Evolutionary conservation across 2,113 vertebrate species (phyloP).

Genomic region (Asarcornis scutulata): DNA sequence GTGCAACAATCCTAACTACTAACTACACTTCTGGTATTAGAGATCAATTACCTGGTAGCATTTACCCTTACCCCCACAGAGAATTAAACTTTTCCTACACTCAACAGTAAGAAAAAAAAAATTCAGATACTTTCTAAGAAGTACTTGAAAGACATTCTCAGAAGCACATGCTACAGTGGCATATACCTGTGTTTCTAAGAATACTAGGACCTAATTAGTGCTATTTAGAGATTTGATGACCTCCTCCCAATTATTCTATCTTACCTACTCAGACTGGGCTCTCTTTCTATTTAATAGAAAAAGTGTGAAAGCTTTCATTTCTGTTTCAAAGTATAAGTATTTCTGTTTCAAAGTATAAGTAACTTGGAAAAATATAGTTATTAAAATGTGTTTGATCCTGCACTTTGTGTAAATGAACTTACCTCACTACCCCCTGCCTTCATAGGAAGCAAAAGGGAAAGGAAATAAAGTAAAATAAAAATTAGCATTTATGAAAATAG

Average conservation of each 20-base stretch:
- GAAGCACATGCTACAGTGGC: not conserved
- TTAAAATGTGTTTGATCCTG: not conserved
- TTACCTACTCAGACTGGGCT: not conserved
- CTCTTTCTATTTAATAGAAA: not conserved
- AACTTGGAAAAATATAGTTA: not conserved
- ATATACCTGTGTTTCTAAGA: not conserved
- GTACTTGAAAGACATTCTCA: not conserved
- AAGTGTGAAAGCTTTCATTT: not conserved
- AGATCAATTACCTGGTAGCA: not conserved
- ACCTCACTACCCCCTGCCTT: slow-evolving; percentile 99
- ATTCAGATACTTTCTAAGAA: not conserved
- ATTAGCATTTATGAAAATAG: not conserved
- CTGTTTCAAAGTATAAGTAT: not conserved
- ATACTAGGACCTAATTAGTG: not conserved
- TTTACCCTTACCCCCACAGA: not conserved
- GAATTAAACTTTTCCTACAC: not conserved
- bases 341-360: not conserved
- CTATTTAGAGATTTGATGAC: not conserved
- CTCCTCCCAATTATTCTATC: not conserved
- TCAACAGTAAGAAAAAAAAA: not conserved
- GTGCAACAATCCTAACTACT: not conserved
- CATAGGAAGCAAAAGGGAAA: slow-evolving; percentile 80
- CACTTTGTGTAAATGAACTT: slow-evolving; percentile 72
- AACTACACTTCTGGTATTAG: not conserved
- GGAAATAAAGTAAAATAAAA: slow-evolving; percentile 75